These are phyloP conservation scores for Cryptocephalus moraei DNA, from an alignment of 2,888 invertebrate species.

Conservation along the genomic window DNA sequence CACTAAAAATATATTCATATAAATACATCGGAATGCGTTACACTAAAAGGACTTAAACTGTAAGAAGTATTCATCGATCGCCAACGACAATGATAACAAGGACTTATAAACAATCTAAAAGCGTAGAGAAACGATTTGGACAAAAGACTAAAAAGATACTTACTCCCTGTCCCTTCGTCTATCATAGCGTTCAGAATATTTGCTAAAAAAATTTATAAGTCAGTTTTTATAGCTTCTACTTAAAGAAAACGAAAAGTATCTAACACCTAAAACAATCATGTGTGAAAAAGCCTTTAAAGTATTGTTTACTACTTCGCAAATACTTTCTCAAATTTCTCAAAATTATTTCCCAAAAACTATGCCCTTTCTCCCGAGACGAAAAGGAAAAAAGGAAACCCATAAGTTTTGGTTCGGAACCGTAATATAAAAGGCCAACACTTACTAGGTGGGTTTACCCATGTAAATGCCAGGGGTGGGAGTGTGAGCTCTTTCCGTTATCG, in stretches of 20 bases:
- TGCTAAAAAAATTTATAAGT: constrained; percentile 20
- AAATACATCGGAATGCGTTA: too few relatives aligned
- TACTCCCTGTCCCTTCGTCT: constrained; percentile 27
- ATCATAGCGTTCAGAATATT: constrained; percentile 28
- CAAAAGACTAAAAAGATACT: constrained; percentile 13
- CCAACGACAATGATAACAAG: background rate
- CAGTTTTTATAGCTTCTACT: background rate
- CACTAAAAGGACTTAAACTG: too few relatives aligned
- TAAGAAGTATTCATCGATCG: too few relatives aligned
- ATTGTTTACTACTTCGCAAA: constrained; percentile 11
- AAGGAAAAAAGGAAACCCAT: constrained; percentile 1
- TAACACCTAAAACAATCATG: constrained; percentile 6
- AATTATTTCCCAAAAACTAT: constrained; percentile 9
- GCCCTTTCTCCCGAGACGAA: background rate
- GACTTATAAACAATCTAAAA: background rate
- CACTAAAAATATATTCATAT: constrained; percentile 13
- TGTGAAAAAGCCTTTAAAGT: constrained; percentile 18
- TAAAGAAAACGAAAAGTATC: background rate
- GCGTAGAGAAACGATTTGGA: background rate
- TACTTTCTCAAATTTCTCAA: constrained; percentile 14
- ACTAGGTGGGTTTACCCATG: constrained; percentile 86
- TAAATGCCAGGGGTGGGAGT: constrained; percentile 97
- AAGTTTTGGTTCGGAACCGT: background rate
- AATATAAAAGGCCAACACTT: constrained; percentile 7
- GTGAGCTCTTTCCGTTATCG: constrained; percentile 91